Evolutionary conservation across 2,888 invertebrate genomes (phyloP).

Genomic region (Ectemnius lituratus): DNA sequence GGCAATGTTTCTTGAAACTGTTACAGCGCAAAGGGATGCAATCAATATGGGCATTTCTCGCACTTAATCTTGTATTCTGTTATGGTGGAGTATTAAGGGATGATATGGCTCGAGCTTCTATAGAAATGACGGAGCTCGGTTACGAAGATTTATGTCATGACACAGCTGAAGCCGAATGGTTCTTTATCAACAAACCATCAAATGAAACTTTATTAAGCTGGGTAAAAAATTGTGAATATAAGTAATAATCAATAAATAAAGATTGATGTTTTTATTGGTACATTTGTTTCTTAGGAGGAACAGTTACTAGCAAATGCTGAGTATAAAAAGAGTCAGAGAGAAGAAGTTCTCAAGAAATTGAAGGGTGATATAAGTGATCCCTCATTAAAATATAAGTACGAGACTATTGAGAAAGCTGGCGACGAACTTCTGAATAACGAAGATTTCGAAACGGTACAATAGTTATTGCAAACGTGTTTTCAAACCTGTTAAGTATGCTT

Average conservation of each 20-base stretch:
- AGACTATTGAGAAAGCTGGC: constrained; percentile 64
- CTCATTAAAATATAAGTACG: constrained; percentile 58
- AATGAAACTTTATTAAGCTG: constrained; percentile 61
- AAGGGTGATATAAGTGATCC: constrained; percentile 30
- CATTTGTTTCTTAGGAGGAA: constrained; percentile 55
- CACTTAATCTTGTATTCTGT: constrained; percentile 45
- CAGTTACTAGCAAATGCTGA: constrained; percentile 53
- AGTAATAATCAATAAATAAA: background rate
- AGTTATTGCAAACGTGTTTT: background rate
- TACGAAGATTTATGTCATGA: constrained; percentile 69
- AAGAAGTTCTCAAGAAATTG: constrained; percentile 37
- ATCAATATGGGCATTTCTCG: constrained; percentile 50
- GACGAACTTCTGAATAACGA: constrained; percentile 62
- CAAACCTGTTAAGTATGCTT: no score
- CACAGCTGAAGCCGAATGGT: constrained; percentile 66
- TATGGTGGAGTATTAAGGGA: constrained; percentile 36
- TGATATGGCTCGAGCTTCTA: constrained; percentile 39
- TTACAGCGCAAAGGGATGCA: constrained; percentile 50
- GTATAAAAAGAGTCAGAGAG: constrained; percentile 57
- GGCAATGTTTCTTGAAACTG: no score
- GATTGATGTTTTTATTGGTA: background rate
- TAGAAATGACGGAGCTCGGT: constrained; percentile 62
- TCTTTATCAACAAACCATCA: constrained; percentile 61
- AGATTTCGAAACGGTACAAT: constrained; percentile 61
- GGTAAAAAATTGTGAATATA: constrained; percentile 54